A percentile compares a stretch with the other conserved stretches of the same genome.
Conservation (phyloP, 2,888 invertebrate species). For the Alloplasta piceator region DNA sequence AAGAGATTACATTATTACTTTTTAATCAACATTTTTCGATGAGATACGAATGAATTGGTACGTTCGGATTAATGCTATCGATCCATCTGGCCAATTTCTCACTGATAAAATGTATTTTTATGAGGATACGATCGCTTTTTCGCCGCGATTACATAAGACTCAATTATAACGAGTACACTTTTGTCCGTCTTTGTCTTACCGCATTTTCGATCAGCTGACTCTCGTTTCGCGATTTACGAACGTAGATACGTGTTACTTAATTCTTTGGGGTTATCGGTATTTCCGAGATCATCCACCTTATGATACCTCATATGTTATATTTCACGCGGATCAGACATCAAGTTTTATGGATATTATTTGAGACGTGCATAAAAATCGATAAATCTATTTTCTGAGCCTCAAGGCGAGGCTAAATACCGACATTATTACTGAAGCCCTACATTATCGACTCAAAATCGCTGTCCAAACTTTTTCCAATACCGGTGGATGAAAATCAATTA, state of each 20-base stretch:
- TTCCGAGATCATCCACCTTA: slow-evolving; percentile 21
- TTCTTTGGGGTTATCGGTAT: slow-evolving; percentile 32
- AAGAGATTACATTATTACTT: too few species aligned
- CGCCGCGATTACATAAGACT: slow-evolving; percentile 27
- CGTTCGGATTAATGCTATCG: slow-evolving; percentile 40
- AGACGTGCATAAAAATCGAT: too few species aligned
- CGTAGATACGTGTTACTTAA: slow-evolving; percentile 43
- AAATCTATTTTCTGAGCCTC: too few species aligned
- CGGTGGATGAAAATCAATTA: too few species aligned
- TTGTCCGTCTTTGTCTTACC: slow-evolving; percentile 19
- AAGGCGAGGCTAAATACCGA: too few species aligned
- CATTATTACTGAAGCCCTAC: too few species aligned
- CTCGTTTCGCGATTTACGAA: background rate
- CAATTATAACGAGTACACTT: background rate
- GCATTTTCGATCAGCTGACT: slow-evolving; percentile 1
- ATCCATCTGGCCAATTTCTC: slow-evolving; percentile 36
- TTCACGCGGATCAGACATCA: slow-evolving; percentile 10
- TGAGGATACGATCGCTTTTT: slow-evolving; percentile 41
- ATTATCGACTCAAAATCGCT: too few species aligned
- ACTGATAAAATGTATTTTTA: slow-evolving; percentile 56
- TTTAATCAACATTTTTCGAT: slow-evolving; percentile 6
- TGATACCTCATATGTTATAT: slow-evolving; percentile 1
- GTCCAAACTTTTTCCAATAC: too few species aligned
- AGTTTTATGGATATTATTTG: too few species aligned
- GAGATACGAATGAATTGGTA: slow-evolving; percentile 19